Evolutionary conservation across 2,113 vertebrate genomes (phyloP).

Genomic region (Puffinus mauretanicus): DNA sequence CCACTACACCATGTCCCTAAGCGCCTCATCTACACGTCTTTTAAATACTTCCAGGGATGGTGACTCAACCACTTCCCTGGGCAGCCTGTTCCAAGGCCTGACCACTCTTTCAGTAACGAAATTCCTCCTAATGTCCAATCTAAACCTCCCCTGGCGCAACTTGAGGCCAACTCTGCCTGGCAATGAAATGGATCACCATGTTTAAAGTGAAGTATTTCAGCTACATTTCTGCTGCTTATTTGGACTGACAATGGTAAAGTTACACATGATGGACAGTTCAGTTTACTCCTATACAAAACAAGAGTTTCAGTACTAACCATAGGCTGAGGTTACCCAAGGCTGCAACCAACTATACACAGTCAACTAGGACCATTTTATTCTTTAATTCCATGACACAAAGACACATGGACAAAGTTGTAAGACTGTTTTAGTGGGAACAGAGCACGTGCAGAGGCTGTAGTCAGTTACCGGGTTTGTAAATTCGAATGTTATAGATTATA

Average conservation of each 20-base stretch:
- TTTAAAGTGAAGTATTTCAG: not conserved
- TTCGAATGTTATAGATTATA: not conserved
- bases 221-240: not conserved
- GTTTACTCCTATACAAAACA: not conserved
- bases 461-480: not conserved
- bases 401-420: not conserved
- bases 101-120: too few relatives aligned
- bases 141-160: too few relatives aligned
- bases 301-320: not conserved
- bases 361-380: not conserved
- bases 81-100: too few relatives aligned
- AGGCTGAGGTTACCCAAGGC: not conserved
- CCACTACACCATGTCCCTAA: too few relatives aligned
- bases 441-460: not conserved
- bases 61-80: too few relatives aligned
- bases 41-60: too few relatives aligned
- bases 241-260: not conserved
- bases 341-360: not conserved
- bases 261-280: not conserved
- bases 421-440: not conserved
- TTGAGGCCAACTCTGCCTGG: too few relatives aligned
- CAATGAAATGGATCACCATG: not conserved
- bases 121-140: too few relatives aligned
- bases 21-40: too few relatives aligned
- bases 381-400: not conserved